Evolutionary conservation across 1,140 invertebrate genomes (phyloP).

Genomic region (Penaeus chinensis): DNA sequence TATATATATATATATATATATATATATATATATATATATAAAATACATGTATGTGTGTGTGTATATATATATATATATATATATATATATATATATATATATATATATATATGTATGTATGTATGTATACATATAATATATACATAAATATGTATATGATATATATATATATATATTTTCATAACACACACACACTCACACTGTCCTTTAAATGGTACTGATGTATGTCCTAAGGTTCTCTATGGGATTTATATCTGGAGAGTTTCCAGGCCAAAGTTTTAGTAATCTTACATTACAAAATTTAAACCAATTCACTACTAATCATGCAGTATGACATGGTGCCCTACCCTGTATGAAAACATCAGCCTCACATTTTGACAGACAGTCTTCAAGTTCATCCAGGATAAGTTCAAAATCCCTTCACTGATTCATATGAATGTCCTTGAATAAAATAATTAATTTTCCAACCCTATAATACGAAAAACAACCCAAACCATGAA

Average conservation of each 20-base stretch:
- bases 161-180: no score
- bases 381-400: not conserved
- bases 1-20: not conserved
- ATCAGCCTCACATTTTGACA: not conserved
- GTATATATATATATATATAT: not conserved
- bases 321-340: not conserved
- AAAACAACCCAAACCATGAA: constrained; percentile 17
- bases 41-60: not conserved
- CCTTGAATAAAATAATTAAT: not conserved
- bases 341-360: constrained; percentile 1
- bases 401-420: not conserved
- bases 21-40: constrained; percentile 13
- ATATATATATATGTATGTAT: no score
- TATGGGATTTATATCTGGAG: no score
- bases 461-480: not conserved
- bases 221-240: no score
- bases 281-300: no score
- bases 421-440: not conserved
- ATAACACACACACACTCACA: no score
- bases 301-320: no score
- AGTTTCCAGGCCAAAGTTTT: no score
- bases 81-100: not conserved
- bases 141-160: not conserved
- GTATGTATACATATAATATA: not conserved
- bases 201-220: no score